Evolutionary conservation across 92 coral and sea anemone species (phyloP).

Genomic region (Isaurus tuberculatus): DNA sequence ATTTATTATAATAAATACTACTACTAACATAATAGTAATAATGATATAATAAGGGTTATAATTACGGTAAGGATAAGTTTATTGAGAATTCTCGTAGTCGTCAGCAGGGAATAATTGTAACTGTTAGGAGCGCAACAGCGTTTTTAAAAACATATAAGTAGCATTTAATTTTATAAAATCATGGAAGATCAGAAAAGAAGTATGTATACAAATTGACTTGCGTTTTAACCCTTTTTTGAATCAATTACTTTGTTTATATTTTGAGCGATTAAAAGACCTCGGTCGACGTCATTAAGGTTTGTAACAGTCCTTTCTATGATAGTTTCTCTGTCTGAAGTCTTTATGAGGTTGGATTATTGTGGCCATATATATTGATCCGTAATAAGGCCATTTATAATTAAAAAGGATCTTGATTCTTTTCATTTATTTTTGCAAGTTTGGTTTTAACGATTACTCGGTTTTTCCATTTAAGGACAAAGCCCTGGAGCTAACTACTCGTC

Average conservation of each 20-base stretch:
- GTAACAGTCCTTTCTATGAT: not conserved
- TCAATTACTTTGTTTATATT: not conserved
- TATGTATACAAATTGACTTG: not conserved
- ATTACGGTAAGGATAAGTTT: too few relatives aligned
- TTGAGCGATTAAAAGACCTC: not conserved
- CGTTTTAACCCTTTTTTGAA: not conserved
- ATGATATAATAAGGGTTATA: too few relatives aligned
- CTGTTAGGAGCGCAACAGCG: too few relatives aligned
- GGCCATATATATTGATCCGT: not conserved
- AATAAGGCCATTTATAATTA: not conserved
- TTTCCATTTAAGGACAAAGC: constrained; percentile 15
- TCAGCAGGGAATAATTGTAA: too few relatives aligned
- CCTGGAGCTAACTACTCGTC: constrained; percentile 31
- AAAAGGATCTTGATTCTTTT: not conserved
- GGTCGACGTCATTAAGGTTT: not conserved
- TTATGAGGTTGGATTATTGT: not conserved
- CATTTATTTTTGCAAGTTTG: not conserved
- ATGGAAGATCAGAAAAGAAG: too few relatives aligned
- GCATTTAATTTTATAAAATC: too few relatives aligned
- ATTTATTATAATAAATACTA: too few relatives aligned
- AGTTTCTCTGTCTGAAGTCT: not conserved
- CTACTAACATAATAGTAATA: too few relatives aligned
- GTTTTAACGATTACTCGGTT: not conserved
- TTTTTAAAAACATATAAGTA: too few relatives aligned
- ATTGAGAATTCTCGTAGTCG: too few relatives aligned